A percentile compares a stretch with the other conserved stretches of the same genome.
phyloP scores from a whole-genome alignment of 2,797 vertebrate species.

The Sparus aurata region DNA sequence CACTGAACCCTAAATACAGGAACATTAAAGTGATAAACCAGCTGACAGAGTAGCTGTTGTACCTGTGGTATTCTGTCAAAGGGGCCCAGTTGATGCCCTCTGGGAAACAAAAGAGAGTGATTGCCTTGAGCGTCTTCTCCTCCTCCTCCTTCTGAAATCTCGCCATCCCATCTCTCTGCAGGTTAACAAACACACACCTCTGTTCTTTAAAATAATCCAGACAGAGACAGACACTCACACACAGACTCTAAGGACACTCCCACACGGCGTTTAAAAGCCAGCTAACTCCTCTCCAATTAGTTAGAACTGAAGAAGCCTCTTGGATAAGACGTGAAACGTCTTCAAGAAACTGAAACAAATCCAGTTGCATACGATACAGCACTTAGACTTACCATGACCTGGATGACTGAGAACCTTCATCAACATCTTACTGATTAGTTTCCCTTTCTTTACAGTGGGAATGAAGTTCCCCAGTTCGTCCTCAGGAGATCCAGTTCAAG shows the following conservation, averaged over 20 bases:
- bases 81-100: conserved; percentile 93
- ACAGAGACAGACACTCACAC: too few relatives aligned
- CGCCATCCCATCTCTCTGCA: conserved; percentile 90
- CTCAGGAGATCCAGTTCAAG: background rate
- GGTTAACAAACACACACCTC: conserved; percentile 11
- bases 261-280: too few relatives aligned
- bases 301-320: too few relatives aligned
- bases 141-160: conserved; percentile 94
- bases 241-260: too few relatives aligned
- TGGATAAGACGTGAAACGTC: too few relatives aligned
- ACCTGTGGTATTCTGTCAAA: conserved; percentile 92
- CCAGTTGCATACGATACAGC: too few relatives aligned
- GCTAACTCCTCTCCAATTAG: too few relatives aligned
- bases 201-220: background rate
- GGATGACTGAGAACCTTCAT: too few relatives aligned
- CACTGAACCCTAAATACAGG: background rate
- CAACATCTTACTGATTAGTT: background rate
- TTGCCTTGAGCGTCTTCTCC: conserved; percentile 90
- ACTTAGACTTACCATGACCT: too few relatives aligned
- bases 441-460: background rate
- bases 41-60: background rate
- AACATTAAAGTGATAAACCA: background rate
- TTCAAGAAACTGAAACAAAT: too few relatives aligned
- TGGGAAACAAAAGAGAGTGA: conserved; percentile 96
- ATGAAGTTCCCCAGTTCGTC: background rate